Base-by-base conservation (phyloP, 1,140 invertebrate species). In the Eciton burchellii region DNA sequence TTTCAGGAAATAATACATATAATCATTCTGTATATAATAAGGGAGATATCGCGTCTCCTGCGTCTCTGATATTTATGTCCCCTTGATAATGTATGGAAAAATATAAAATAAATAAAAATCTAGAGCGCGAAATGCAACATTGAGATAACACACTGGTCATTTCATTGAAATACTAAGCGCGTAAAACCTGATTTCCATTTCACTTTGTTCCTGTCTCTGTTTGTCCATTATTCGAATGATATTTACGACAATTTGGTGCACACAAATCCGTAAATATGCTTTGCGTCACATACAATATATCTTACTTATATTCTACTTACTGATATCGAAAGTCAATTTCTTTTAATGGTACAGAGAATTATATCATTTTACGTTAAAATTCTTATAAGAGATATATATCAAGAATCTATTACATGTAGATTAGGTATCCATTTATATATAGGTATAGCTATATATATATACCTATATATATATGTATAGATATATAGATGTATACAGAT, bases 61-160 rank as follows among this genome's bases (percentile, higher is more conserved):
- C 41, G 12, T 73, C 12, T 19, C 35, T 21, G 45, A 26, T 16
- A 57, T 9, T 26, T 26, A 16, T 6, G 52, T 49, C 56, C n/a
- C 41, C 56, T 49, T 57, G 43, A 72, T n/a, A n/a, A n/a, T n/a
- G n/a, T n/a, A n/a, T 85, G 57, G 63, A 83, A 89, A 83, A 81
- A 60, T 87, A 81, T 62, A 83, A 87, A 87, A 88, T 65, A 85
- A 83, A 87, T 73, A 3, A 47, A 83, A 60, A 52, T 82, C 35
- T 8, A 49, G 77, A 76, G 56, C 43, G 12, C 45, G 29, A 89
- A 82, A 84, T 89, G 60, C 54, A 68, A 47, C 41, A n/a, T 81
- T 68, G 43, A 76, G 49, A 16, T 14, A 35, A 57, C 35, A 68
- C 9, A 5, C 26, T 57, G 35, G 56, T 29, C 77, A 59, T 59